A percentile compares a stretch with the other conserved stretches of the same genome.
Evolutionary conservation across 1,140 invertebrate species (phyloP).

Genomic region (Drosophila sulfurigaster): DNA sequence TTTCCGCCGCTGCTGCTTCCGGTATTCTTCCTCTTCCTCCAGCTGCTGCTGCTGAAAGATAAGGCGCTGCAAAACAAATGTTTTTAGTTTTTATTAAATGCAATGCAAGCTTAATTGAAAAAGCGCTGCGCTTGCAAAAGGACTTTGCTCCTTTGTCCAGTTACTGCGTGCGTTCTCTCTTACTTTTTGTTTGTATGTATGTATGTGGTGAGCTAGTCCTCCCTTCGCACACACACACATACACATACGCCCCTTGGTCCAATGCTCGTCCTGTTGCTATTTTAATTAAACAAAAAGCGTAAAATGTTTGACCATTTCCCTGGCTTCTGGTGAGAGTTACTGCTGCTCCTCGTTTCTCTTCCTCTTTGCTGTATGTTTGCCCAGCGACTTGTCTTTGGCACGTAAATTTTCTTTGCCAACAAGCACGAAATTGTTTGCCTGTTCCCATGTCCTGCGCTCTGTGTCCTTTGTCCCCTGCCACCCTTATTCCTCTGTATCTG

Average conservation of each 20-base stretch:
- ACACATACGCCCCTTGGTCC: background rate
- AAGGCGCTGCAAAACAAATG: slow-evolving; percentile 21
- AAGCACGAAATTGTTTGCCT: slow-evolving; percentile 77
- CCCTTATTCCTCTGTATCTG: background rate
- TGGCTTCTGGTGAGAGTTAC: slow-evolving; percentile 9
- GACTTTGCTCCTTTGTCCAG: background rate
- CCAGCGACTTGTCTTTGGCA: slow-evolving; percentile 72
- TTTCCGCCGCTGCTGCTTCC: slow-evolving; percentile 7
- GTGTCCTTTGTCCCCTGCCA: slow-evolving; percentile 28
- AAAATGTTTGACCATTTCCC: slow-evolving; percentile 74
- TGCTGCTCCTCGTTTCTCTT: background rate
- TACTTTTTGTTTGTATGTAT: background rate
- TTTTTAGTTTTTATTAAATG: slow-evolving; percentile 62
- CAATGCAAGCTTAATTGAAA: slow-evolving; percentile 76
- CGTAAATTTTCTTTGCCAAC: slow-evolving; percentile 82
- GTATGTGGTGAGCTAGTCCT: slow-evolving; percentile 22
- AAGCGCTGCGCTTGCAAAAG: slow-evolving; percentile 54
- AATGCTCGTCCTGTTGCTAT: slow-evolving; percentile 64
- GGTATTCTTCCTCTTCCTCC: background rate
- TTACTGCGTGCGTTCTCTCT: slow-evolving; percentile 16
- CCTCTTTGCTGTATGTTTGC: slow-evolving; percentile 29
- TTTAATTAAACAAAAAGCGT: slow-evolving; percentile 83
- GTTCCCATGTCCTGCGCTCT: slow-evolving; percentile 37
- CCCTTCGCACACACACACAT: background rate
- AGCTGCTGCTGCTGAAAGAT: background rate